Evolutionary conservation across 2,113 vertebrate species (phyloP), one percentile per base, ranked within the genome.

Genomic region (Anoura caudifer): DNA sequence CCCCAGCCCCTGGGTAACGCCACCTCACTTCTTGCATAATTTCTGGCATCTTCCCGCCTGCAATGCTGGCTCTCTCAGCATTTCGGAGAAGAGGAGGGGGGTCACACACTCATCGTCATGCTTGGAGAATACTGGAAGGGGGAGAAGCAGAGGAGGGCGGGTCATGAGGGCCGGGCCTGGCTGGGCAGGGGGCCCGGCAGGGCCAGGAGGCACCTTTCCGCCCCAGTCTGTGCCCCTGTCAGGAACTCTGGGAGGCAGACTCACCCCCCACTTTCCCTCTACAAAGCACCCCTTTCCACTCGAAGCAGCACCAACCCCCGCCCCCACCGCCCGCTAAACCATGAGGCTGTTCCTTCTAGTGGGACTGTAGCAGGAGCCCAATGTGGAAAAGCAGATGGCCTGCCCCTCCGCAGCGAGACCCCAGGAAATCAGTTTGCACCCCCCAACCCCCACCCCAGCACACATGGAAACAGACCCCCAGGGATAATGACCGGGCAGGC

Each of bases 91-190:
- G 98, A 98, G 98, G 98, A 98, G 95, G 95, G 98, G 96, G 97
- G 98, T 99, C 99, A 99, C 99, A 99, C 99, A 93, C 99, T 99
- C 99, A 99, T 99, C 98, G 99, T 99, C 99, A 99, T 99, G 99
- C 99, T 99, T 98, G 99, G 99, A 98, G 99, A 99, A 98, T 99
- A 99, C 99, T 99, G 98, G 14, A 97, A 93, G 96, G 98, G 98
- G 96, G 97, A 70, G 96, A 97, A 93, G 98, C 95, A 97, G 91
- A 95, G 92, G 81, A 90, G 43, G 33, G 47, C 22, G 26, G 2
- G 26, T 8, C 0, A 17, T 50, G 36, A 94, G 89, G 70, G 65
- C 80, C 1, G 0, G 33, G 3, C 3, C 26, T 26, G 9, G 33
- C 52, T 79, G 67, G 43, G 15, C 9, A 5, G 36, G 19, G 36